Evolutionary conservation across 2,888 invertebrate species (phyloP), one percentile per base, ranked within the genome.

Genomic region (Tetranychus piercei): DNA sequence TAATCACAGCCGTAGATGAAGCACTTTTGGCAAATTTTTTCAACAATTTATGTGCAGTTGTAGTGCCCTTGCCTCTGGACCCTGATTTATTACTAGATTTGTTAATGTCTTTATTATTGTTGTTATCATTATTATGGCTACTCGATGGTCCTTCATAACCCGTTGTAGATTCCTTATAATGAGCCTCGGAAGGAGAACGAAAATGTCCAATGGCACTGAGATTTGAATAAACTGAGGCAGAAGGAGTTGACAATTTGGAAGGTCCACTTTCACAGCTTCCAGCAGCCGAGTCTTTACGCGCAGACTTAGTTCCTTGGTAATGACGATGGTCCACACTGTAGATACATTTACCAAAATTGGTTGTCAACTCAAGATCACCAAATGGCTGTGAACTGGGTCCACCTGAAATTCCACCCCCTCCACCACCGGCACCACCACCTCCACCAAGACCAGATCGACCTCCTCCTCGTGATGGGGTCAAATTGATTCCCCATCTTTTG

Each of bases 331-430:
- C 69, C n/a, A 69, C 69, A 69, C 23, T 71, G 20, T 71, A 71
- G 11, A 71, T 44, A 5, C 71, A 71, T 71, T 71, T 64, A 64
- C 73, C 74, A 71, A 34, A 45, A 23, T 67, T 69, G 15, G 71
- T 71, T 22, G 71, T 64, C 70, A 74, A 44, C 44, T 74, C 74
- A 45, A 71, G 71, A 23, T 74, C 71, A 73, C 71, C 71, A 44
- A 44, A 71, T 18, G 71, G 43, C 15, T 71, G 43, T 3, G n/a
- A 44, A n/a, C 20, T 23, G 44, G 18, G 15, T 44, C 43, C 43
- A 9, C n/a, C n/a, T 1, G 44, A 20, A 6, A n/a, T 71, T 8
- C 23, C 15, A 9, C 23, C 22, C 1, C 70, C 71, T n/a, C 71
- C 44, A 15, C 64, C 64, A 73, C 73, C 64, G n/a, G 64, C 64